phyloP scores from a whole-genome alignment of 2,113 vertebrate species.

The Nycticorax nycticorax region DNA sequence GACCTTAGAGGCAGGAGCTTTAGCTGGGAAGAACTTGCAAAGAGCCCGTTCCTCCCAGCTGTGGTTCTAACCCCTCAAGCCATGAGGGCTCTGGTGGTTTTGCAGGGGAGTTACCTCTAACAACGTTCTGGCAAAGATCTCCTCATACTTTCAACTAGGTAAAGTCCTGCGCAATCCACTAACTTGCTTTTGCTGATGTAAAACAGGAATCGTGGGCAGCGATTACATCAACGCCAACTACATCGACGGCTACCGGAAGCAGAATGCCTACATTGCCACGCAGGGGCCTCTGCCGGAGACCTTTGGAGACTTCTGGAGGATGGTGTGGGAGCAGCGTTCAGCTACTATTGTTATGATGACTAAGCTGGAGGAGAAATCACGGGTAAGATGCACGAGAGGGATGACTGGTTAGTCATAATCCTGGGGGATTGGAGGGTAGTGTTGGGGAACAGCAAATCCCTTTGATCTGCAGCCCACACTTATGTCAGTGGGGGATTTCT shows the following conservation, averaged over 20 bases:
- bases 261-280: constrained; percentile 97
- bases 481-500: neutral
- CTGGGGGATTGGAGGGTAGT: constrained; percentile 34
- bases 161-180: neutral
- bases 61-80: neutral
- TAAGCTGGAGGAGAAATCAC: constrained; percentile 94
- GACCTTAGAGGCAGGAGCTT: neutral
- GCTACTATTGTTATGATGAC: constrained; percentile 99
- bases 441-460: neutral
- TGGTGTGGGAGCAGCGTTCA: constrained; percentile 98
- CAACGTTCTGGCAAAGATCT: neutral
- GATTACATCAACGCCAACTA: constrained; percentile 99
- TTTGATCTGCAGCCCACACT: constrained; percentile 3
- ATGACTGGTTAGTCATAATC: constrained; percentile 59
- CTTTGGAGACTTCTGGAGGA: constrained; percentile 98
- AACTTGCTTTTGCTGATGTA: neutral
- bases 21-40: neutral
- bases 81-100: neutral
- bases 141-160: neutral
- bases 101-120: neutral
- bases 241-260: constrained; percentile 96
- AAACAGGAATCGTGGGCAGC: constrained; percentile 89
- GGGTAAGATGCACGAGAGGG: constrained; percentile 76
- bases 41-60: neutral
- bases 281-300: constrained; percentile 95